Evolutionary conservation across 2,797 vertebrate species (phyloP), one percentile per base, ranked within the genome.

Genomic region (Onychomys torridus): DNA sequence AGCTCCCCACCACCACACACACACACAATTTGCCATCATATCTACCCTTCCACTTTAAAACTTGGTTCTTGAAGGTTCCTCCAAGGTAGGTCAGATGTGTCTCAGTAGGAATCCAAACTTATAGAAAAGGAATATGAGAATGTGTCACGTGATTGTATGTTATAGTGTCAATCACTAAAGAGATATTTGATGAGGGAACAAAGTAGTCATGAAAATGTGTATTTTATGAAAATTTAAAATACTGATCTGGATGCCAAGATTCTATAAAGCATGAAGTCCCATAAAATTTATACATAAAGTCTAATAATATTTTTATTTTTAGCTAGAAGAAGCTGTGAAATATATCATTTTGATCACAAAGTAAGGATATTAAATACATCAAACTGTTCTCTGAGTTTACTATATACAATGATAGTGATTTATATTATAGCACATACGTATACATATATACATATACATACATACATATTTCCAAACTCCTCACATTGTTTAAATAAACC

Each of bases 251-350:
- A 76, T 77, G 55, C 84, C 79, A 87, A 63, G 46, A 55, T 71
- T 23, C 8, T 37, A 9, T 87, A 55, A 67, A 67, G 11, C 63
- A 67, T 55, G 4, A 85, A 85, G 43, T 49, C 32, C 29, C 61
- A 85, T 23, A 67, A 67, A 34, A n/a, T 49, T n/a, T 67, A 2
- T n/a, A n/a, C 46, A 49, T n/a, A 43, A 21, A 21, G 9, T 5
- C 27, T 21, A 96, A 57, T 49, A n/a, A 57, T 71, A 67, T 46
- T n/a, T 93, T 85, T 94, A 37, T 40, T 46, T 76, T 87, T 93
- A 89, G 14, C 21, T 83, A 34, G 43, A 29, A 63, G 17, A 84
- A 96, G 34, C 40, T 95, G 16, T 85, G 27, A 91, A 76, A 32
- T 89, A 12, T 25, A 55, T 49, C 55, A 76, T 21, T 87, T 78